Evolutionary conservation across 2,888 invertebrate genomes (phyloP), one percentile per base, ranked within the genome.

Genomic region (Drosophila buzzatii): DNA sequence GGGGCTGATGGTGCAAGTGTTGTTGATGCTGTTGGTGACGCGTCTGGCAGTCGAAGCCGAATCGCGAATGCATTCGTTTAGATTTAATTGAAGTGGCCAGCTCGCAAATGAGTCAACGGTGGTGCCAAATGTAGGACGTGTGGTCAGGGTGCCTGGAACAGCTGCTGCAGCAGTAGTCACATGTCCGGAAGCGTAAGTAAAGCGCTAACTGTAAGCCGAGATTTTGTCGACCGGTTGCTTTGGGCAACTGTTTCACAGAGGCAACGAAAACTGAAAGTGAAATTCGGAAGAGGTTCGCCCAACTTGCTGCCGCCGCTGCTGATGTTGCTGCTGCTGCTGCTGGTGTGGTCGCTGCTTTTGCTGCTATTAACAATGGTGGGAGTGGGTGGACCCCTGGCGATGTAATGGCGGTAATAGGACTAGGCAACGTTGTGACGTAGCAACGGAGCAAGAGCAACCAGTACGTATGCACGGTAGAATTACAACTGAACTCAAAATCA

Each of bases 401-500:
- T 55, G 20, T 49, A 59, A 66, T 70, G 52, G 68, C 62, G 70
- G 70, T 69, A 65, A 58, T 55, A 42, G 44, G 55, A 62, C 61
- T 62, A 76, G 66, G 79, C 75, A 73, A 81, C 70, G 76, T 64
- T 79, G 88, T 80, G 84, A 83, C 93, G 88, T 93, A 92, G 93
- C 92, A 93, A 93, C 92, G 89, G 70, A 89, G 90, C 91, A 90
- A 90, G 79, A 89, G 91, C 91, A 91, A 90, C 92, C 89, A 90
- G 86, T 79, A 91, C 91, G 92, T 79, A 89, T 90, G 93, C 87
- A 93, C 93, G 93, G 93, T 92, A 92, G 92, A 93, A 93, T 92
- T 93, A 93, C 93, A 93, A 93, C 93, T 93, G 93, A 93, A 93
- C 91, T 91, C 89, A 88, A 91, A 93, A 91, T 93, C 92, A 91